Evolutionary conservation across 2,888 invertebrate species (phyloP).

Genomic region (Meghimatium bilineatum): DNA sequence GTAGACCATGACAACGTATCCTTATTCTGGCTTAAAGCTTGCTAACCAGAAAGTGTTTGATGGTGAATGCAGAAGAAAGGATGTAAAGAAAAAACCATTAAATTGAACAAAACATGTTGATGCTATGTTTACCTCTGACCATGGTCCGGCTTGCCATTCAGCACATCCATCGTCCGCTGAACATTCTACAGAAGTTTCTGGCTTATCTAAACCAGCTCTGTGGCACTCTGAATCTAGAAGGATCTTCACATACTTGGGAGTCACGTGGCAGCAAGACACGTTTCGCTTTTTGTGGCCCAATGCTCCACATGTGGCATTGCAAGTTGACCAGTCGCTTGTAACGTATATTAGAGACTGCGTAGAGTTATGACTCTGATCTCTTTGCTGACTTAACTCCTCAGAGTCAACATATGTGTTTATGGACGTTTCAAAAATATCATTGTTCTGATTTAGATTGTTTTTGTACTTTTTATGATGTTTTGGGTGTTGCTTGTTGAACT

Average conservation of each 20-base stretch:
- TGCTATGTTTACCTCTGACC: slow-evolving; percentile 60
- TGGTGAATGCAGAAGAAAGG: no score
- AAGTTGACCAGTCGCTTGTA: slow-evolving; percentile 87
- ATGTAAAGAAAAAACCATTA: no score
- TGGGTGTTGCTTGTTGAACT: not conserved
- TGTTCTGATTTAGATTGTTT: not conserved
- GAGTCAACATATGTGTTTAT: not conserved
- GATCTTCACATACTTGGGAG: slow-evolving; percentile 83
- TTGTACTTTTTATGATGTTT: not conserved
- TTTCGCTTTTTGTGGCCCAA: slow-evolving; percentile 85
- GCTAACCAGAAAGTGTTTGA: no score
- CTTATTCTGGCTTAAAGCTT: no score
- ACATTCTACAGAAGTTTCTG: slow-evolving; percentile 59
- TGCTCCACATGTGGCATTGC: slow-evolving; percentile 87
- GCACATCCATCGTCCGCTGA: slow-evolving; percentile 61
- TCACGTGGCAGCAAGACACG: slow-evolving; percentile 81
- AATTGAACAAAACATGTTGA: not conserved
- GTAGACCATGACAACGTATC: no score
- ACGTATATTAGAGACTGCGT: slow-evolving; percentile 56
- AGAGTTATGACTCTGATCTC: slow-evolving; percentile 39
- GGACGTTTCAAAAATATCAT: not conserved
- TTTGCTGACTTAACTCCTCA: slow-evolving; percentile 21
- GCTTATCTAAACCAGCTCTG: slow-evolving; percentile 57
- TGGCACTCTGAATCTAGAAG: slow-evolving; percentile 61
- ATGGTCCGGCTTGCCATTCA: slow-evolving; percentile 59